These are phyloP conservation scores for Eupithecia tripunctaria DNA, from an alignment of 2,888 invertebrate species.

Conservation along the genomic window DNA sequence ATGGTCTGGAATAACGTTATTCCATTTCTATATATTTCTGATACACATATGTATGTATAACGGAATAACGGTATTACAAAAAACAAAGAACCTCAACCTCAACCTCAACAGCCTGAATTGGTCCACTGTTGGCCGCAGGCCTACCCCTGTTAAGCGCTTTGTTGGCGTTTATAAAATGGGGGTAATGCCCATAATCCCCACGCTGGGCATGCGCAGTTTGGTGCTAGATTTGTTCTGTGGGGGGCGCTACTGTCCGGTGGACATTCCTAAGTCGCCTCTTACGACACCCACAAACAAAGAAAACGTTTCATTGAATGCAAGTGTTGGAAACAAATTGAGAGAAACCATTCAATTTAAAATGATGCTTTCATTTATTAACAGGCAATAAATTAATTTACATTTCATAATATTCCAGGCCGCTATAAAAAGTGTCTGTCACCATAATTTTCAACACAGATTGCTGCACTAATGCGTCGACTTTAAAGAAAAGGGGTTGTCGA, in stretches of 20 bases:
- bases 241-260: no score
- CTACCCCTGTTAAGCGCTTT: no score
- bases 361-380: conserved; percentile 67
- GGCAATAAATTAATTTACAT: conserved; percentile 77
- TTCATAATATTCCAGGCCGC: conserved; percentile 66
- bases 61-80: no score
- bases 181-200: no score
- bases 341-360: conserved; percentile 61
- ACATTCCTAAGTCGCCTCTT: no score
- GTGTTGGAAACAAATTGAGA: conserved; percentile 22
- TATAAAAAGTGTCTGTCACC: conserved; percentile 79
- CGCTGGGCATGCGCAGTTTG: no score
- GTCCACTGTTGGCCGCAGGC: no score
- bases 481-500: conserved; percentile 73
- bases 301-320: neutral
- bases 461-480: conserved; percentile 70
- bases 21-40: neutral
- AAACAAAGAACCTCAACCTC: no score
- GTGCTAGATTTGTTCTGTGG: no score
- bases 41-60: no score
- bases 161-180: no score
- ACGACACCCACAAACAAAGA: neutral
- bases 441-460: conserved; percentile 82
- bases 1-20: neutral
- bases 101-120: no score